These are phyloP conservation scores for Scolopax bukidnonensis DNA, from an alignment of 2,797 vertebrate genomes.

Conservation along the genomic window DNA sequence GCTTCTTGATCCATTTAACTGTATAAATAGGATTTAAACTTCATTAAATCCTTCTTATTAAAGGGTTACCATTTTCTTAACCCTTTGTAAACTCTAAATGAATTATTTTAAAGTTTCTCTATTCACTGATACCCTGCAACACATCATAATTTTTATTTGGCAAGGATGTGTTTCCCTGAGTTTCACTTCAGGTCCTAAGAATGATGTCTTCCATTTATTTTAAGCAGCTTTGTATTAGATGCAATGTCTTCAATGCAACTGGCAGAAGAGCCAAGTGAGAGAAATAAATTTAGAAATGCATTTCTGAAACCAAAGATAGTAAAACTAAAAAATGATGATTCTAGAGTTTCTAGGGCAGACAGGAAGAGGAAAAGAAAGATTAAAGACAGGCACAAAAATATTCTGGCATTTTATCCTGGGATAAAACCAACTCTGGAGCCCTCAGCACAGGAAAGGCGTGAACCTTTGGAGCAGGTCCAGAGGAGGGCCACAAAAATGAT, in stretches of 20 bases:
- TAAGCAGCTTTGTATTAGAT: background rate
- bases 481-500: too few species aligned
- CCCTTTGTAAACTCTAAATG: background rate
- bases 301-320: background rate
- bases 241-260: background rate
- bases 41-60: background rate
- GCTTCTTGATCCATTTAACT: background rate
- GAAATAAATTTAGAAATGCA: background rate
- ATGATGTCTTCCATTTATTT: background rate
- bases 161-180: background rate
- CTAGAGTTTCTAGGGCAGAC: background rate
- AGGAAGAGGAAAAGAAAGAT: background rate
- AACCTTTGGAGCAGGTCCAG: background rate
- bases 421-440: background rate
- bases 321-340: background rate
- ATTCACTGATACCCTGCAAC: background rate
- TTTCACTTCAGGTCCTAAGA: background rate
- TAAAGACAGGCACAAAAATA: background rate
- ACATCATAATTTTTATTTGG: background rate
- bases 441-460: background rate
- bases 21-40: background rate
- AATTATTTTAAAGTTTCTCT: background rate
- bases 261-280: background rate
- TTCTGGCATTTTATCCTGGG: background rate
- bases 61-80: background rate